A percentile compares a stretch with the other conserved stretches of the same genome.
These are phyloP conservation scores for Stegodyphus mimosarum DNA, from an alignment of 1,140 invertebrate genomes.

Conservation along the genomic window DNA sequence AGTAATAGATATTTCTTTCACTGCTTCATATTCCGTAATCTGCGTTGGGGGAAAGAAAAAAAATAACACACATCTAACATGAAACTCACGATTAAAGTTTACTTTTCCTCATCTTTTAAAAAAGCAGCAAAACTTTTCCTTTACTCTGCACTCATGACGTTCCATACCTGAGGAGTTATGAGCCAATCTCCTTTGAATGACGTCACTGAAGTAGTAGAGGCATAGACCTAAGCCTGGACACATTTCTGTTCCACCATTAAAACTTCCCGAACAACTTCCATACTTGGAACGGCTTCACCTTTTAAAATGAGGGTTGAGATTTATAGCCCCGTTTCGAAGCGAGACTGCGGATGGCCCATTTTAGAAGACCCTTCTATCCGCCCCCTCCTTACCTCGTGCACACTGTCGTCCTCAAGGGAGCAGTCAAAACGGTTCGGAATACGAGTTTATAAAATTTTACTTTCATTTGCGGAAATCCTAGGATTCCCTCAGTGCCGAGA, in stretches of 20 bases:
- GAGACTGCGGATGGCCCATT: conserved; percentile 19
- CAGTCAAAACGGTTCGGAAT: neutral
- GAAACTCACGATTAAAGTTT: neutral
- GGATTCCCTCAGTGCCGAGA: no score
- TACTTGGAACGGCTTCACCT: conserved; percentile 18
- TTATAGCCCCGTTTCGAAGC: conserved; percentile 20
- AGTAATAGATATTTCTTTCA: no score
- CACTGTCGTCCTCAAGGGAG: conserved; percentile 2
- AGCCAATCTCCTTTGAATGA: conserved; percentile 27
- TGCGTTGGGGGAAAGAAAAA: neutral
- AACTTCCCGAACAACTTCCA: conserved; percentile 31
- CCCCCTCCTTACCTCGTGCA: neutral
- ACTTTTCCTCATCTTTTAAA: conserved; percentile 19
- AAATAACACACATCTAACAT: no score
- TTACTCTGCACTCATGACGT: neutral
- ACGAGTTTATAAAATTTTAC: conserved; percentile 26
- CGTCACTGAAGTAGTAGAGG: neutral
- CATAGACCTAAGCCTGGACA: conserved; percentile 8
- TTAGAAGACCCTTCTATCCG: neutral
- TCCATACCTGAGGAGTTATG: conserved; percentile 33
- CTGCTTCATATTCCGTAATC: neutral
- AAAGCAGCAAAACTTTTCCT: neutral
- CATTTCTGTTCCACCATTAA: conserved; percentile 20
- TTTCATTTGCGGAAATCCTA: conserved; percentile 20
- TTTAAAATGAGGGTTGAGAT: conserved; percentile 30